A percentile compares a stretch with the other conserved stretches of the same genome.
phyloP scores from a whole-genome alignment of 2,797 vertebrate genomes.

The Bovichtus variegatus region DNA sequence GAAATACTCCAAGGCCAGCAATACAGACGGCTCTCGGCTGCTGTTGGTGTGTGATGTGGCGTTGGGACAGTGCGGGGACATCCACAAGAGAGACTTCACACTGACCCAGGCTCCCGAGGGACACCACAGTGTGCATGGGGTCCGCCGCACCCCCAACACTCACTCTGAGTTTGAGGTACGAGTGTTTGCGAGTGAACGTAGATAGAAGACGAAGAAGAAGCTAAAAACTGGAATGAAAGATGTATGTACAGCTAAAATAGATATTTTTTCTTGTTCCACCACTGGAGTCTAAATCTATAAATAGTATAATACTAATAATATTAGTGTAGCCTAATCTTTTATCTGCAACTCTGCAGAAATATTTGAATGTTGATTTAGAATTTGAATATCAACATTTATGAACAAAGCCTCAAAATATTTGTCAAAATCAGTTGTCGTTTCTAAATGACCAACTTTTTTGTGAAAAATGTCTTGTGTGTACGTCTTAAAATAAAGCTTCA shows the following conservation, averaged over 20 bases:
- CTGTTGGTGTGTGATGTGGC: slow-evolving; percentile 90
- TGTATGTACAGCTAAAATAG: neutral
- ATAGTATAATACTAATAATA: too few species aligned
- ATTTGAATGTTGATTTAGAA: too few species aligned
- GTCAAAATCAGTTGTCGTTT: too few species aligned
- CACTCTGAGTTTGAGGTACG: slow-evolving; percentile 88
- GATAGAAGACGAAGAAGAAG: neutral
- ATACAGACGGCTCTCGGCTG: slow-evolving; percentile 83
- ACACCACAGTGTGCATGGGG: slow-evolving; percentile 87
- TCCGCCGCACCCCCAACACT: slow-evolving; percentile 43
- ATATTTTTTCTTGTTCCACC: neutral
- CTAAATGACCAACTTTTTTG: too few species aligned
- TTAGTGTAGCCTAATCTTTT: too few species aligned
- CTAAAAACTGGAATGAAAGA: neutral
- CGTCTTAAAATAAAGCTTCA: too few species aligned
- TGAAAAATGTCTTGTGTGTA: neutral
- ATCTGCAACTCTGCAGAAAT: too few species aligned
- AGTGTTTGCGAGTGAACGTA: neutral
- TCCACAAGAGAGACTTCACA: slow-evolving; percentile 71
- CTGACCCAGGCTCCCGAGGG: slow-evolving; percentile 84
- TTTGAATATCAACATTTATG: too few species aligned
- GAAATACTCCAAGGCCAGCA: slow-evolving; percentile 86
- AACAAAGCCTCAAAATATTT: too few species aligned
- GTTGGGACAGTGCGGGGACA: slow-evolving; percentile 82
- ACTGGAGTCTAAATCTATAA: too few species aligned